Conservation (phyloP, 2,888 invertebrate genomes). For the Xestoiulus laeticollis region DNA sequence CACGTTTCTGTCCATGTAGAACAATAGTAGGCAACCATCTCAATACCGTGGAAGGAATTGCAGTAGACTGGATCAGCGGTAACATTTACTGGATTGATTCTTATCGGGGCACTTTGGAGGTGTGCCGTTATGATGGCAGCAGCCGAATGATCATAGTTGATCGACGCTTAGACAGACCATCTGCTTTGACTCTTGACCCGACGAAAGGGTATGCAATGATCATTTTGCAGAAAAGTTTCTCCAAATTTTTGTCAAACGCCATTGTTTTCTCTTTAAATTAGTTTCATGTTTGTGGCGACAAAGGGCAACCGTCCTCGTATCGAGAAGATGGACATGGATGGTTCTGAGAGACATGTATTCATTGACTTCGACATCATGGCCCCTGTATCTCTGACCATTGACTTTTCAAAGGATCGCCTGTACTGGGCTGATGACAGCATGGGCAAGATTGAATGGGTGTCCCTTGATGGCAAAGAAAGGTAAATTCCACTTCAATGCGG, state of each 20-base stretch:
- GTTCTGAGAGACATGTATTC: constrained; percentile 66
- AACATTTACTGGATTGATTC: constrained; percentile 79
- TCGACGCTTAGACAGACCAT: constrained; percentile 68
- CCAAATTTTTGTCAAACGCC: background rate
- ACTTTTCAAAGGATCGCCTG: constrained; percentile 54
- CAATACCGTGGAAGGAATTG: constrained; percentile 70
- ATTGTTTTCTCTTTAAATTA: constrained; percentile 60
- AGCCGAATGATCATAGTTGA: constrained; percentile 72
- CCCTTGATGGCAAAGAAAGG: constrained; percentile 54
- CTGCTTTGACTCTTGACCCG: constrained; percentile 75
- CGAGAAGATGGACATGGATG: constrained; percentile 76
- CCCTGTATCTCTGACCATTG: constrained; percentile 55
- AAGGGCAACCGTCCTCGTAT: constrained; percentile 64
- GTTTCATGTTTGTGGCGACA: constrained; percentile 73
- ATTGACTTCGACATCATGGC: constrained; percentile 49
- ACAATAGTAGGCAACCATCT: constrained; percentile 58
- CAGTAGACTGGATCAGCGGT: constrained; percentile 76
- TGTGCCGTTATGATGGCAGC: constrained; percentile 71
- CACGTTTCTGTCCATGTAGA: background rate
- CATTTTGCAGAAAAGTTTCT: background rate
- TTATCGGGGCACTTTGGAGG: constrained; percentile 73
- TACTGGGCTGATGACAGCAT: constrained; percentile 58
- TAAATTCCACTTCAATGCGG: background rate
- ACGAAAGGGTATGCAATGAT: constrained; percentile 71
- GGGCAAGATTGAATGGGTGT: constrained; percentile 55